Conservation (phyloP, 2,888 invertebrate genomes). For the Dolichopus griseipennis region DNA sequence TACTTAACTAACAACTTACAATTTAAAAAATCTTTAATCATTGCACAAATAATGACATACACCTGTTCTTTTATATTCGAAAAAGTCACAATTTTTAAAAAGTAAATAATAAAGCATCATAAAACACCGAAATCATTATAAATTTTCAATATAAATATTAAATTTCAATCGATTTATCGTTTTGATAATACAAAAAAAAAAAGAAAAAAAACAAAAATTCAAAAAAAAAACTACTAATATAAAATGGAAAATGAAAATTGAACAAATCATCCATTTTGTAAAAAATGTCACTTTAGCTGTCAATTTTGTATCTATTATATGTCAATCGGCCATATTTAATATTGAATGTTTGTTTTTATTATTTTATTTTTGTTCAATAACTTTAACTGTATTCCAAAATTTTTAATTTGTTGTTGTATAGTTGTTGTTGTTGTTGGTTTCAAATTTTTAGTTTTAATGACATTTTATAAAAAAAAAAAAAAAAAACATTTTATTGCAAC, state of each 20-base stretch:
- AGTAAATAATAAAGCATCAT: no score
- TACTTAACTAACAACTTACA: no score
- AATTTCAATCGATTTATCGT: no score
- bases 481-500: conserved; percentile 2
- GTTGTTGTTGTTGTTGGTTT: not conserved
- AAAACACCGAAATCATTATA: no score
- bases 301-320: conserved; percentile 6
- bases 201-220: not conserved
- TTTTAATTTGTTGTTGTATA: not conserved
- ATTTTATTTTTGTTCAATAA: not conserved
- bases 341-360: not conserved
- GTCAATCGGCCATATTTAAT: conserved; percentile 4
- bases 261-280: conserved; percentile 6
- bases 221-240: no score
- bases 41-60: no score
- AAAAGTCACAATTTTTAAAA: no score
- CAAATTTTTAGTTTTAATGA: not conserved
- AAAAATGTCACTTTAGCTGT: not conserved
- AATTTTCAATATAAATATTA: no score
- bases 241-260: not conserved
- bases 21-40: no score
- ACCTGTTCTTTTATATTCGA: no score
- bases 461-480: conserved; percentile 6
- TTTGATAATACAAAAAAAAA: not conserved
- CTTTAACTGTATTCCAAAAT: not conserved